Evolutionary conservation across 2,797 vertebrate genomes (phyloP), one percentile per base, ranked within the genome.

Genomic region (Lemur catta): DNA sequence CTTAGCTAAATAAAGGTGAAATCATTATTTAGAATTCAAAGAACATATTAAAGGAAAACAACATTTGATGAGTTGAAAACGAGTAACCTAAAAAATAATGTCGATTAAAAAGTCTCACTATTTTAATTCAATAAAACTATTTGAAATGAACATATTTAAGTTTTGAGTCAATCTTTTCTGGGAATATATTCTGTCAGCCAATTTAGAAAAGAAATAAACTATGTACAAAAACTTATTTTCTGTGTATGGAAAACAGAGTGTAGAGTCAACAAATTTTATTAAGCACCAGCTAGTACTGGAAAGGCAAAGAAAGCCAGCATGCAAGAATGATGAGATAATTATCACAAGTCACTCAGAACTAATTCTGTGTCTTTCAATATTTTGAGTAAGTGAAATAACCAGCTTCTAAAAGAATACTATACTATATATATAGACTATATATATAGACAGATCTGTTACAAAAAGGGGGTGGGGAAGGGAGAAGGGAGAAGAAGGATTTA

Each of bases 131-230:
- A 20, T 41, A 26, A 52, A 93, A 76, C 12, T 52, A 7, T 82
- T 93, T 84, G 69, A 92, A 90, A 61, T 91, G 20, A 95, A 84
- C n/a, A 65, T 72, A 55, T 79, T 50, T 59, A 75, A 84, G 0
- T 43, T 94, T 69, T 33, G 43, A 57, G 7, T 41, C 43, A 82
- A 78, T 72, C 5, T 71, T 69, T 80, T 76, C 28, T 43, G 43
- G 7, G 22, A 41, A 35, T 41, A 6, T 57, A 33, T 69, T 89
- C 76, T 72, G 1, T 71, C 9, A 61, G 18, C 33, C 1, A 30
- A 6, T 46, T 48, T 86, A 84, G 30, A 74, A 38, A 63, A 52
- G n/a, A 91, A 12, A 24, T 63, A 82, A 48, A 59, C 9, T 15
- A 71, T 22, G 8, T 35, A 50, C 9, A 22, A 41, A 95, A 71